Conservation (phyloP, 2,113 vertebrate species). For the Laticauda laticaudata region DNA sequence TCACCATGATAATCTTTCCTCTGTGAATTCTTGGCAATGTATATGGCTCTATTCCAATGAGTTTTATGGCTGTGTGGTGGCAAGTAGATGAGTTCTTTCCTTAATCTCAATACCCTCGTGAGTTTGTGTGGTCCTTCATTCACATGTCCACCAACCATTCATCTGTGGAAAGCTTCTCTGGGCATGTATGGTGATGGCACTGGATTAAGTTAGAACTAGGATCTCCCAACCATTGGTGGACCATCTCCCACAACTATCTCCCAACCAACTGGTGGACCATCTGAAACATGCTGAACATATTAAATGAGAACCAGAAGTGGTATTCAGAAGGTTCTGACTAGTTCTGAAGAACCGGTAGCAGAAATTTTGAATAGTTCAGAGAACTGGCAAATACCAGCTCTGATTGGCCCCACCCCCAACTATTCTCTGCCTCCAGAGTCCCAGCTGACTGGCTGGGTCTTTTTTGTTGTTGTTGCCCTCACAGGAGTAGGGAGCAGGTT, state of each 20-base stretch:
- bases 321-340: too few species aligned
- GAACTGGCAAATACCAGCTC: too few species aligned
- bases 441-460: too few species aligned
- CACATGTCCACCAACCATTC: neutral
- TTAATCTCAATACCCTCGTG: neutral
- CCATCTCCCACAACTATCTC: too few species aligned
- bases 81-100: neutral
- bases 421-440: too few species aligned
- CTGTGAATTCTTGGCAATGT: neutral
- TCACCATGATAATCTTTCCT: neutral
- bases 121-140: neutral
- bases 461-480: too few species aligned
- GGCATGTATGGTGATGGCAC: neutral
- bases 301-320: neutral
- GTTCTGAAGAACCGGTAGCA: too few species aligned
- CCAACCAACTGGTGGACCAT: neutral
- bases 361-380: too few species aligned
- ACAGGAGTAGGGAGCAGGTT: too few species aligned
- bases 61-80: neutral
- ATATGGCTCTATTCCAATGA: neutral
- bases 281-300: neutral
- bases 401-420: too few species aligned
- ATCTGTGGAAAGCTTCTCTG: too few species aligned
- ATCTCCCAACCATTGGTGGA: neutral
- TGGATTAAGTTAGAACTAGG: neutral